Percentiles rank a stretch among this genome's conserved stretches.
Evolutionary conservation across 2,888 invertebrate genomes (phyloP).

Genomic region (Mantis religiosa): DNA sequence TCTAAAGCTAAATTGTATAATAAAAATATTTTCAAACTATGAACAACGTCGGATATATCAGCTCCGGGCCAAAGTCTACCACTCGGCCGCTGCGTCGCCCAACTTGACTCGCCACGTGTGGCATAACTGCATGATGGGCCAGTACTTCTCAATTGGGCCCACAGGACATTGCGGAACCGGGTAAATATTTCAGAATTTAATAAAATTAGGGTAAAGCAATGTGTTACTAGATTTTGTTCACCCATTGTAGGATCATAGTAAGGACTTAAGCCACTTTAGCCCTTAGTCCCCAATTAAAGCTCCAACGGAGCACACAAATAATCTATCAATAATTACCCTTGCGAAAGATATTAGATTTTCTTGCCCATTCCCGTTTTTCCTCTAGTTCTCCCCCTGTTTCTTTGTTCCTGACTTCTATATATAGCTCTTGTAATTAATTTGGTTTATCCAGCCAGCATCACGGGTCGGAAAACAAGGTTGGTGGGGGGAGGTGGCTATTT

Average conservation of each 20-base stretch:
- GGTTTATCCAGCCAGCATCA: slow-evolving; percentile 6
- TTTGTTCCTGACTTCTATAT: slow-evolving; percentile 16
- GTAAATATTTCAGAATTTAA: too few relatives aligned
- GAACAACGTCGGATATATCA: too few relatives aligned
- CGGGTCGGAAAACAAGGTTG: not conserved
- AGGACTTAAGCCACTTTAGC: not conserved
- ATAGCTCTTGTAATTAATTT: slow-evolving; percentile 23
- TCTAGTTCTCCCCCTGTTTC: not conserved
- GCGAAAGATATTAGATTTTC: slow-evolving; percentile 25
- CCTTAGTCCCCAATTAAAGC: not conserved
- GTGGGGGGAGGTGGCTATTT: not conserved
- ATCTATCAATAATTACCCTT: slow-evolving; percentile 26
- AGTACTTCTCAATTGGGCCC: too few relatives aligned
- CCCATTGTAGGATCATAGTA: not conserved
- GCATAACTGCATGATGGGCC: too few relatives aligned
- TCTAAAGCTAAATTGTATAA: too few relatives aligned
- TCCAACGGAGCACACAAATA: slow-evolving; percentile 10
- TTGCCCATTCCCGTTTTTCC: not conserved
- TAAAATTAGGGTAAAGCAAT: too few relatives aligned
- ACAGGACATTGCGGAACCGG: too few relatives aligned
- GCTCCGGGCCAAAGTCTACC: too few relatives aligned
- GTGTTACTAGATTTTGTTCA: too few relatives aligned
- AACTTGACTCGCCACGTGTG: too few relatives aligned
- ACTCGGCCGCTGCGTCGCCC: too few relatives aligned
- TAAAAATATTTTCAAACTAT: too few relatives aligned